Conservation (phyloP, 2,797 vertebrate species). For the Echeneis naucrates region DNA sequence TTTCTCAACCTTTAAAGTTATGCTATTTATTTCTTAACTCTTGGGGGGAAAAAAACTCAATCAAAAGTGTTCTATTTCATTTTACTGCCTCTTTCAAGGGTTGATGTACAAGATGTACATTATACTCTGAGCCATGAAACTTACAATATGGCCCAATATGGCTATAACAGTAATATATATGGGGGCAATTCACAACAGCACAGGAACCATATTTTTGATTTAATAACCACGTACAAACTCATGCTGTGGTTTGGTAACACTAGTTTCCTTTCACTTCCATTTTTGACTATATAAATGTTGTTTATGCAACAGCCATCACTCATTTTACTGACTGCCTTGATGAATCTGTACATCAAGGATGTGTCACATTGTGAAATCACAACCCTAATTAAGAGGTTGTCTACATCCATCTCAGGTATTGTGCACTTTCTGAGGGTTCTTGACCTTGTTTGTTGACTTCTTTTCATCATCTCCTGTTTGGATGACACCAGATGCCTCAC, state of each 20-base stretch:
- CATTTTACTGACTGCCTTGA: slow-evolving; percentile 59
- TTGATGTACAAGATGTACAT: slow-evolving; percentile 19
- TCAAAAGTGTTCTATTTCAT: slow-evolving; percentile 36
- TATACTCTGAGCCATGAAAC: slow-evolving; percentile 30
- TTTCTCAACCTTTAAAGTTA: slow-evolving; percentile 26
- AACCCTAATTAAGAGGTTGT: slow-evolving; percentile 61
- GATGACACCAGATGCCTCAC: slow-evolving; percentile 73
- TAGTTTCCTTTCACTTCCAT: slow-evolving; percentile 31
- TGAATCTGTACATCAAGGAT: slow-evolving; percentile 29
- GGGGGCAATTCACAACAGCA: slow-evolving; percentile 20
- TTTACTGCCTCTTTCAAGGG: slow-evolving; percentile 43
- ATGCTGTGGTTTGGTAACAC: slow-evolving; percentile 30
- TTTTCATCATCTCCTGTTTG: slow-evolving; percentile 75
- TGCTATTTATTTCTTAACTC: slow-evolving; percentile 8
- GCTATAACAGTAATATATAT: slow-evolving; percentile 14
- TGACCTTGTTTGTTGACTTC: slow-evolving; percentile 81
- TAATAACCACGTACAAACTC: slow-evolving; percentile 9
- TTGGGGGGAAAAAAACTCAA: slow-evolving; percentile 8
- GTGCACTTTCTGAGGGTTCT: slow-evolving; percentile 69
- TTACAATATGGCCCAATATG: slow-evolving; percentile 38
- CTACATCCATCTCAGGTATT: slow-evolving; percentile 58
- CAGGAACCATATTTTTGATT: slow-evolving; percentile 29
- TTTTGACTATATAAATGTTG: slow-evolving; percentile 33
- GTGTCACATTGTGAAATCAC: slow-evolving; percentile 45
- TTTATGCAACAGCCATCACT: slow-evolving; percentile 48